A percentile compares a stretch with the other conserved stretches of the same genome.
These are phyloP conservation scores for Oreotrochilus melanogaster DNA, from an alignment of 2,113 vertebrate genomes.

Conservation along the genomic window DNA sequence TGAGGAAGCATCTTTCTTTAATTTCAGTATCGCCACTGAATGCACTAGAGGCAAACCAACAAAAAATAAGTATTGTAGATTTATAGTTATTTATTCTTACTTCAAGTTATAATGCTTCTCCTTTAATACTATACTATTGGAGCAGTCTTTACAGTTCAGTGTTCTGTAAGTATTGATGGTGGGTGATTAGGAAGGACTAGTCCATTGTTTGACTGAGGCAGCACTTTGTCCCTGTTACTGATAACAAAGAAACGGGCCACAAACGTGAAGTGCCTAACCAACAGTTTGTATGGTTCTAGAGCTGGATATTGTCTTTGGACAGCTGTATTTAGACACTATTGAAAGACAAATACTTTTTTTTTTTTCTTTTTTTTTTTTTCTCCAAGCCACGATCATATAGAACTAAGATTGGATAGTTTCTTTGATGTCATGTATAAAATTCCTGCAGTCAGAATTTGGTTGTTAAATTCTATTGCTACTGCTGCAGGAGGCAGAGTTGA, in stretches of 20 bases:
- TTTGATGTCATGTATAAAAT: not conserved
- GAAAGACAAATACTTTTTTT: not conserved
- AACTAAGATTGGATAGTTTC: not conserved
- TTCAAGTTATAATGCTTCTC: not conserved
- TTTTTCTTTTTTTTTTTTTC: not conserved
- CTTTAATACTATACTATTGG: not conserved
- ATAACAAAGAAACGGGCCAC: not conserved
- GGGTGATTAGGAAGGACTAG: not conserved
- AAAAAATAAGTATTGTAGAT: not conserved
- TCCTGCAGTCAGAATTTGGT: not conserved
- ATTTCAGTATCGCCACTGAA: not conserved
- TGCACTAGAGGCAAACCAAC: not conserved
- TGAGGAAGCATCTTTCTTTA: not conserved
- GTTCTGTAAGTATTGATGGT: not conserved
- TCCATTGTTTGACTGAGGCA: not conserved
- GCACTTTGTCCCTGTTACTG: not conserved
- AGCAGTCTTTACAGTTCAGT: not conserved
- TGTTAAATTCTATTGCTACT: not conserved
- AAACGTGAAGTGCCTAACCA: not conserved
- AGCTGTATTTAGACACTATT: not conserved
- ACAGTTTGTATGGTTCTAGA: not conserved
- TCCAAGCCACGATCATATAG: not conserved
- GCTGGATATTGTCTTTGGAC: not conserved
- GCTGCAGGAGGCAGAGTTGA: slow-evolving; percentile 65
- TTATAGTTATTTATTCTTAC: not conserved